A percentile compares a stretch with the other conserved stretches of the same genome.
phyloP scores from a whole-genome alignment of 1,140 invertebrate species.

The Sminthurides bifidus region DNA sequence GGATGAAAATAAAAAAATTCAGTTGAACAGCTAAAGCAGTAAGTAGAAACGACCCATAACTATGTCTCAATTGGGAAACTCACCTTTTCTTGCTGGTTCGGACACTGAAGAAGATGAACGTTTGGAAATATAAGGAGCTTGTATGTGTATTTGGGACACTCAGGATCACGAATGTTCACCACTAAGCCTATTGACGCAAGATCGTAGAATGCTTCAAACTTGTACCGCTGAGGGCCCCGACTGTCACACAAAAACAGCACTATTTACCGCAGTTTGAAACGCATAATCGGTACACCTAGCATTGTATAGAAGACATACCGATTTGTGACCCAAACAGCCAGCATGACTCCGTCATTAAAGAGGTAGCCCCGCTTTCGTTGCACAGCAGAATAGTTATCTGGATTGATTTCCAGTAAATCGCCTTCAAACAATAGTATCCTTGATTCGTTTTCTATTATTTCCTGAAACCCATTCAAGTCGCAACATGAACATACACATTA shows the following conservation, averaged over 20 bases:
- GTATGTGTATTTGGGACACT: conserved; percentile 80
- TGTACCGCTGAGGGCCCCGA: conserved; percentile 69
- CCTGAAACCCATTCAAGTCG: conserved; percentile 46
- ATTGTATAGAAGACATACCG: conserved; percentile 37
- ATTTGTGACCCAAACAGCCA: conserved; percentile 60
- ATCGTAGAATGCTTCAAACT: conserved; percentile 81
- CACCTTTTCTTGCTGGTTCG: conserved; percentile 64
- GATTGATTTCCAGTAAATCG: conserved; percentile 77
- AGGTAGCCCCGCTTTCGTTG: conserved; percentile 85
- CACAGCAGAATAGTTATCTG: conserved; percentile 68
- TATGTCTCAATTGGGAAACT: no score
- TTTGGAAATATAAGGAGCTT: conserved; percentile 90
- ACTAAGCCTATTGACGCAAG: conserved; percentile 74
- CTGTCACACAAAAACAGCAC: conserved; percentile 38
- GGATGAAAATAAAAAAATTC: background rate
- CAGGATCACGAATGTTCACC: conserved; percentile 87
- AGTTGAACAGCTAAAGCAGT: background rate
- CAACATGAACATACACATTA: conserved; percentile 5
- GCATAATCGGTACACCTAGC: no score
- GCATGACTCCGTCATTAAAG: conserved; percentile 72
- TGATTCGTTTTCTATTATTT: conserved; percentile 58
- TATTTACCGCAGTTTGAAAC: background rate
- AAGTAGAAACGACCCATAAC: background rate
- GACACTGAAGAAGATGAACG: conserved; percentile 81
- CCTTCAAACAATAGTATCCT: conserved; percentile 74